Conservation (phyloP, 2,888 invertebrate species). For the Apoda limacodes region DNA sequence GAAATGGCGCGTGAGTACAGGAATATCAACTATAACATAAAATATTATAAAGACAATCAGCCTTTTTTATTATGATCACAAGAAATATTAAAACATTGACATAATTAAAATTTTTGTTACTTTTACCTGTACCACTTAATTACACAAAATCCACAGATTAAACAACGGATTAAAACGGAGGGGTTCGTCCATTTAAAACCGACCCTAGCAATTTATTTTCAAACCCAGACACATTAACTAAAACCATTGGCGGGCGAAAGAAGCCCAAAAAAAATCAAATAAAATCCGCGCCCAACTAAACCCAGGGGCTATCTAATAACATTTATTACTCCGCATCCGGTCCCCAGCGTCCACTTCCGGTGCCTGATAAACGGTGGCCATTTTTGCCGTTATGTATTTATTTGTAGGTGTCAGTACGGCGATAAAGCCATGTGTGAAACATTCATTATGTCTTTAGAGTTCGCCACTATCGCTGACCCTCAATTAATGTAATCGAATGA, state of each 20-base stretch:
- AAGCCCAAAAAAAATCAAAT: slow-evolving; percentile 48
- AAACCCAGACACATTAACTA: slow-evolving; percentile 66
- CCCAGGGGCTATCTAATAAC: slow-evolving; percentile 69
- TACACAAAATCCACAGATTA: too few relatives aligned
- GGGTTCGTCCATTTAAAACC: slow-evolving; percentile 33
- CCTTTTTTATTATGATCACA: too few relatives aligned
- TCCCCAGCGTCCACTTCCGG: slow-evolving; percentile 67
- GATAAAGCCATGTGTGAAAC: slow-evolving; percentile 55
- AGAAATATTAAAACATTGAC: too few relatives aligned
- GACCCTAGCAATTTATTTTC: slow-evolving; percentile 55
- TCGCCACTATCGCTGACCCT: too few relatives aligned
- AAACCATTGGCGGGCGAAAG: slow-evolving; percentile 46
- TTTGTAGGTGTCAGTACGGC: slow-evolving; percentile 58
- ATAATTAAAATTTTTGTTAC: too few relatives aligned
- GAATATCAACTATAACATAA: too few relatives aligned
- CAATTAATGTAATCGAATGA: too few relatives aligned
- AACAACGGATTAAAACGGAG: slow-evolving; percentile 21
- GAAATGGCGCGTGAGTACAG: too few relatives aligned
- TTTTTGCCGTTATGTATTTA: slow-evolving; percentile 70
- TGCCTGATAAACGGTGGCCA: slow-evolving; percentile 66
- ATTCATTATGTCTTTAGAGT: slow-evolving; percentile 47
- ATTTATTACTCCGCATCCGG: slow-evolving; percentile 62
- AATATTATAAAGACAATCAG: too few relatives aligned
- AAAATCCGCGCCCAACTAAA: slow-evolving; percentile 56
- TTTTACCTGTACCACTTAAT: too few relatives aligned